Percentiles rank a stretch among this genome's conserved stretches.
Conservation (phyloP, 1,140 invertebrate genomes). For the Neomicropteryx cornuta region DNA sequence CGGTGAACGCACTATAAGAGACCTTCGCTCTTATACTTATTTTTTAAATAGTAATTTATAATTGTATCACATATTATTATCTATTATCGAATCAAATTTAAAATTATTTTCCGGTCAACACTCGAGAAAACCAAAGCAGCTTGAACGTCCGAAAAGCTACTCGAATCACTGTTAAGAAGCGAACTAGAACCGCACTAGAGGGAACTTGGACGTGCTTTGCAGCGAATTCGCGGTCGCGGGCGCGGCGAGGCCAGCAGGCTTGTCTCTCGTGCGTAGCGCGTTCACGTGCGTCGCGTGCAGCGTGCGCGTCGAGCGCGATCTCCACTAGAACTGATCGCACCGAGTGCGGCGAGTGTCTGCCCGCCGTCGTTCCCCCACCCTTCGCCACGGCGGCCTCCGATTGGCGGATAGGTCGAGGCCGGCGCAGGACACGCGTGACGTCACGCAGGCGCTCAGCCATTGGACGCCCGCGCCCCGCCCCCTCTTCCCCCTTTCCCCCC, state of each 20-base stretch:
- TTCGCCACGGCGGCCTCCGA: slow-evolving; percentile 13
- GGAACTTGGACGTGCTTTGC: slow-evolving; percentile 3
- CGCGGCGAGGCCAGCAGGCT: slow-evolving; percentile 7
- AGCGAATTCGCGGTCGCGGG: slow-evolving; percentile 6
- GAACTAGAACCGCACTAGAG: background rate
- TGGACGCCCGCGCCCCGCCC: slow-evolving; percentile 12
- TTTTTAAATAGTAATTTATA: no score
- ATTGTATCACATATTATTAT: no score
- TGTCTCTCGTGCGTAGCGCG: slow-evolving; percentile 1
- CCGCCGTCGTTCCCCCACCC: slow-evolving; percentile 14
- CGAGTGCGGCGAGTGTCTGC: slow-evolving; percentile 17
- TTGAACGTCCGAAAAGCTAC: slow-evolving; percentile 13
- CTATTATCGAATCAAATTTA: no score
- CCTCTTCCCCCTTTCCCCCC: slow-evolving; percentile 15
- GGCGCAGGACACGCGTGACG: slow-evolving; percentile 24
- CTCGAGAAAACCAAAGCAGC: slow-evolving; percentile 7
- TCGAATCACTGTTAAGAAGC: slow-evolving; percentile 6
- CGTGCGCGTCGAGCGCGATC: slow-evolving; percentile 36
- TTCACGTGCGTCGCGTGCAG: slow-evolving; percentile 38
- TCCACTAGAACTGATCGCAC: slow-evolving; percentile 20
- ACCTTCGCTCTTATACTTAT: no score
- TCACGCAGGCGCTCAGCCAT: slow-evolving; percentile 7
- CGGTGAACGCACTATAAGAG: slow-evolving; percentile 16
- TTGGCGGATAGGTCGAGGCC: slow-evolving; percentile 22
- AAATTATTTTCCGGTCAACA: no score